Evolutionary conservation across 2,797 vertebrate genomes (phyloP), one percentile per base, ranked within the genome.

Genomic region (Xenentodon cancila): DNA sequence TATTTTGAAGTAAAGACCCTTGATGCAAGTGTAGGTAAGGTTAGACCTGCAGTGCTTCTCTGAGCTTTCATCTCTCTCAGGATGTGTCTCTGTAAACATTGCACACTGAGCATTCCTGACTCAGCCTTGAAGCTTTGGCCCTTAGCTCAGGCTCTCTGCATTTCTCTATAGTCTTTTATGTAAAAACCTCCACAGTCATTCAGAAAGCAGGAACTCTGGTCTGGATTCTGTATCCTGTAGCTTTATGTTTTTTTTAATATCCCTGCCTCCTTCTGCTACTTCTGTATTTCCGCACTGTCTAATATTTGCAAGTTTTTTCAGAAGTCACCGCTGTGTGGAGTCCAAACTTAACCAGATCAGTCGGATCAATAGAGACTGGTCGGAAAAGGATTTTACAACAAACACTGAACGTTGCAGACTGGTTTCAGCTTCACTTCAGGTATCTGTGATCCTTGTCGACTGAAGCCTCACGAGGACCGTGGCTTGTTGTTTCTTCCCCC

Each of bases 61-160:
- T 42, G 65, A 72, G 76, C 73, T 72, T 73, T 78, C 67, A 63
- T 81, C 64, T 70, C 48, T 65, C 79, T 77, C 74, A 83, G 77
- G 77, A 84, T 79, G 76, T 60, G 68, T 80, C 74, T 79, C 56
- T 75, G 64, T 77, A 68, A 79, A 81, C 73, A 69, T 54, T 22
- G 61, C 68, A 59, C 56, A 58, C 56, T 21, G 37, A 77, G 49
- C 20, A 5, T 54, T 72, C 48, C 54, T 52, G 59, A 25, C 22
- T 58, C 46, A 50, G n/a, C 47, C 51, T 46, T 17, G 17, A 49
- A 61, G 49, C 52, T 65, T 48, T 11, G 46, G 54, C 53, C 73
- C 46, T 42, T 27, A 60, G 21, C 27, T 19, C 11, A n/a, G 19
- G 12, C 45, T 19, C 1, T n/a, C 16, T 8, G 4, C 5, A 18